phyloP scores from a whole-genome alignment of 1,140 invertebrate species.

The Drosophila persimilis region DNA sequence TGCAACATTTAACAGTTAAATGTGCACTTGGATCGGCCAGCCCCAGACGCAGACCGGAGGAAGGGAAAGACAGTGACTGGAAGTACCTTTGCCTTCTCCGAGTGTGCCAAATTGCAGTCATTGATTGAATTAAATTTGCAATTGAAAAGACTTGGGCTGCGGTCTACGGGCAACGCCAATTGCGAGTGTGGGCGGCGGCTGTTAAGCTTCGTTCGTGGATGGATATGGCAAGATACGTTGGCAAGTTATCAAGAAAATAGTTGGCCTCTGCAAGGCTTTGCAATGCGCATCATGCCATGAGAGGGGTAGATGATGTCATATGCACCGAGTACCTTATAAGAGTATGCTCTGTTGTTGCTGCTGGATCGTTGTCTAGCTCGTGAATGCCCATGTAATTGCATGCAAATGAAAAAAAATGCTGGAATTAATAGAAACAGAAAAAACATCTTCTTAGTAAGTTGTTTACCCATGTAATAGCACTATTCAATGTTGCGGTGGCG shows the following conservation, averaged over 20 bases:
- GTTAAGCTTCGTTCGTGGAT: conserved; percentile 36
- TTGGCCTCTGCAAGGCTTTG: background rate
- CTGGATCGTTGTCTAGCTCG: conserved; percentile 37
- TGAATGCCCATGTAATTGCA: conserved; percentile 73
- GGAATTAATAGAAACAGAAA: conserved; percentile 22
- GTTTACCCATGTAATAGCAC: conserved; percentile 26
- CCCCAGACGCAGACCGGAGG: conserved; percentile 1
- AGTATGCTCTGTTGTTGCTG: conserved; percentile 22
- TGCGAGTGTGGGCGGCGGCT: conserved; percentile 46
- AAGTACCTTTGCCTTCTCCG: conserved; percentile 18
- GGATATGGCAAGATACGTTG: conserved; percentile 26
- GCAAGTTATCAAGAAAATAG: conserved; percentile 12
- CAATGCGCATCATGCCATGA: too few relatives aligned
- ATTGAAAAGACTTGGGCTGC: conserved; percentile 62
- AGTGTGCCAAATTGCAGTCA: conserved; percentile 79
- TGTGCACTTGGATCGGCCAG: conserved; percentile 19
- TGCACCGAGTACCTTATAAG: conserved; percentile 12
- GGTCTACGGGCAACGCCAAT: conserved; percentile 40
- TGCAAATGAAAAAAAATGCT: conserved; percentile 43
- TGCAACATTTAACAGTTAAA: conserved; percentile 78
- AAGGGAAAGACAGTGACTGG: background rate
- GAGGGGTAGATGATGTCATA: conserved; percentile 56
- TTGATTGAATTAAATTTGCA: conserved; percentile 82
- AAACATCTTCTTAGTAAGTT: conserved; percentile 48
- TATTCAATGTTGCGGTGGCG: conserved; percentile 4